Percentiles rank a stretch among this genome's conserved stretches.
phyloP scores from a whole-genome alignment of 1,140 invertebrate species.

The Thaumatotibia leucotreta region DNA sequence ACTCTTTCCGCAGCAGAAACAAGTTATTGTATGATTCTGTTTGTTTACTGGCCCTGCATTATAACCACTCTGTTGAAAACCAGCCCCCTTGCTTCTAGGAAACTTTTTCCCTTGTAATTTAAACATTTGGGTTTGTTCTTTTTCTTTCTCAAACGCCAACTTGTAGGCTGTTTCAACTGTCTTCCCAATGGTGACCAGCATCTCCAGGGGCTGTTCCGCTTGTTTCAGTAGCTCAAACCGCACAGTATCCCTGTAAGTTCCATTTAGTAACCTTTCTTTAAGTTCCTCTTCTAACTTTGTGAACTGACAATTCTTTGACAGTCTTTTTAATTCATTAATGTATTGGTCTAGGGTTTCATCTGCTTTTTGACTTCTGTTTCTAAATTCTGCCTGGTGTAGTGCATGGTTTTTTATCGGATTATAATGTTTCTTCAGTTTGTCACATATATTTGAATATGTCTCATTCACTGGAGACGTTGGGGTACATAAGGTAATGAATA shows the following conservation, averaged over 20 bases:
- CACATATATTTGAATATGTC: background rate
- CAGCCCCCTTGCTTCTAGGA: background rate
- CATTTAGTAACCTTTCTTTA: constrained; percentile 21
- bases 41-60: background rate
- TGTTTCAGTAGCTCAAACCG: constrained; percentile 21
- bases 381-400: constrained; percentile 18
- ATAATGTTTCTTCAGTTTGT: constrained; percentile 15
- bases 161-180: constrained; percentile 14
- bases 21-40: background rate
- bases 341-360: constrained; percentile 19
- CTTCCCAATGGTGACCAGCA: constrained; percentile 1
- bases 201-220: constrained; percentile 13
- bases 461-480: background rate
- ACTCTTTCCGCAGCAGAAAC: constrained; percentile 14
- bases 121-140: constrained; percentile 8
- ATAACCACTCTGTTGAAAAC: background rate
- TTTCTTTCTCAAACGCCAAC: constrained; percentile 2
- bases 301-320: constrained; percentile 18
- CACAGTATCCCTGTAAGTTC: constrained; percentile 14
- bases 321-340: constrained; percentile 14
- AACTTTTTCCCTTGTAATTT: constrained; percentile 3
- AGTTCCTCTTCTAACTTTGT: constrained; percentile 14
- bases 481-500: background rate
- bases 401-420: constrained; percentile 17
- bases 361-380: constrained; percentile 17